Evolutionary conservation across 2,797 vertebrate species (phyloP), one percentile per base, ranked within the genome.

Genomic region (Epinephelus malabaricus): DNA sequence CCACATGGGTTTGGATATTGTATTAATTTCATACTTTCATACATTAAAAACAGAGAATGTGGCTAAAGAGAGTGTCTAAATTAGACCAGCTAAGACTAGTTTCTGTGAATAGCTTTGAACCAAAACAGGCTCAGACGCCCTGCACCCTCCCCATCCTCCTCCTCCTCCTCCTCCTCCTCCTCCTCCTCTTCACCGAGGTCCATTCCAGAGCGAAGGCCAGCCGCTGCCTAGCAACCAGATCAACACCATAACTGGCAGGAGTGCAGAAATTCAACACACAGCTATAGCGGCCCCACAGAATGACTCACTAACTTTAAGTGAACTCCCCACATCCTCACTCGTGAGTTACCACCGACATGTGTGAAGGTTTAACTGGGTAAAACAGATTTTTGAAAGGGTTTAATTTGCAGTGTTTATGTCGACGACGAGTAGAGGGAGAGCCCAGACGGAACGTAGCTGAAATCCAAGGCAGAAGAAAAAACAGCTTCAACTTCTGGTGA

Each of bases 211-310:
- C 86, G 46, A 25, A 76, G 77, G 61, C 74, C 79, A 78, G 72
- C 67, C 15, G 76, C 79, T 91, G 87, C 92, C 82, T 76, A 75
- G 92, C 88, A 93, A 92, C 92, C 79, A 78, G 73, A 91, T 85
- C 87, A 93, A 91, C 92, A 94, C 73, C 66, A 63, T 58, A 61
- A 84, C 78, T 80, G 83, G 82, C 60, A 69, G 68, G 74, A 77
- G 69, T 45, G 73, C 54, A 58, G 73, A 85, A 73, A 78, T 67
- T 77, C 72, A 73, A 76, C 77, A 82, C 74, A 72, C 50, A 34
- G 30, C 21, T 17, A 62, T 8, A 71, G 17, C 25, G n/a, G 23
- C 11, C 65, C 60, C 55, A 47, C 40, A 81, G 21, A 70, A 59
- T 70, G 38, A 69, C 70, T 78, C 61, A 63, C 58, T 82, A 54